A percentile compares a stretch with the other conserved stretches of the same genome.
Evolutionary conservation across 2,797 vertebrate species (phyloP).

Genomic region (Tadarida brasiliensis): DNA sequence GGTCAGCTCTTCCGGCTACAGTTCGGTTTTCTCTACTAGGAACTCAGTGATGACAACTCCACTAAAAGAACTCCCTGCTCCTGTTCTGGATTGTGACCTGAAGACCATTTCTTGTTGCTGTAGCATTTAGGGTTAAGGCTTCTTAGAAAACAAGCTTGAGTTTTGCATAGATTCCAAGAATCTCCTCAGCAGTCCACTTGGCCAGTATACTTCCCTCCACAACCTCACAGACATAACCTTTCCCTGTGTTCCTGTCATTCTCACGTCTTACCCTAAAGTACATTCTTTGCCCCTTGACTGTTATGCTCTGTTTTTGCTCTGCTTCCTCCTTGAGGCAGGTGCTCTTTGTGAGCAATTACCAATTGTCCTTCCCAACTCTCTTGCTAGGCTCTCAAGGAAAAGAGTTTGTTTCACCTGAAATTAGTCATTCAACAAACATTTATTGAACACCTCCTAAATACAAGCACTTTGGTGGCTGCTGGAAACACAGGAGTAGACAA

Average conservation of each 20-base stretch:
- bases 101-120: neutral
- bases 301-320: neutral
- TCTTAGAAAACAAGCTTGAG: constrained; percentile 10
- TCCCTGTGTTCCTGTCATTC: neutral
- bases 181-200: neutral
- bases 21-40: neutral
- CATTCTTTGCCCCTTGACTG: neutral
- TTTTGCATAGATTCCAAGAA: neutral
- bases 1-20: neutral
- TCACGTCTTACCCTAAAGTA: neutral
- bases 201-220: neutral
- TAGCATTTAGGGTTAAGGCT: neutral
- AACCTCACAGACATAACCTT: neutral
- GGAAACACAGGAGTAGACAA: neutral
- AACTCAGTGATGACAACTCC: neutral
- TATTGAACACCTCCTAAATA: neutral
- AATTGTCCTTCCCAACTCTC: neutral
- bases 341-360: neutral
- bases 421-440: constrained; percentile 17
- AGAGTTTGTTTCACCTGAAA: neutral
- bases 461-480: neutral
- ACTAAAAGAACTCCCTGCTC: neutral
- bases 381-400: neutral
- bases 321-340: neutral
- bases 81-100: neutral